These are phyloP conservation scores for Aspidiotus destructor DNA, from an alignment of 2,888 invertebrate genomes.

Conservation along the genomic window DNA sequence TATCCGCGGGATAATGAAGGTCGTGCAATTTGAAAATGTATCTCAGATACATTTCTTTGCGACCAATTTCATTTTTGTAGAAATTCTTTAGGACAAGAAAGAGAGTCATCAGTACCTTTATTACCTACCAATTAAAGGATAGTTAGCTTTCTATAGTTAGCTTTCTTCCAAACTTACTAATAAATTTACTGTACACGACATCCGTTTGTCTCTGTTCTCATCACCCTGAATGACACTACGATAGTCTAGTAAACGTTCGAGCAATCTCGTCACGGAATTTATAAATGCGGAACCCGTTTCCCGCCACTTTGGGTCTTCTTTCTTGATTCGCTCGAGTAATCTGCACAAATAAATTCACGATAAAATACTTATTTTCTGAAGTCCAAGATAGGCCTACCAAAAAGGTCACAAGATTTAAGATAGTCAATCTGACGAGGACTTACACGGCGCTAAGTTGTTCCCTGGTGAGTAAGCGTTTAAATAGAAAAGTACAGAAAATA, in stretches of 20 bases:
- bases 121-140: no score
- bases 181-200: constrained; percentile 92
- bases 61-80: constrained; percentile 89
- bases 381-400: not conserved
- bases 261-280: constrained; percentile 75
- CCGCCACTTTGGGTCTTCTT: constrained; percentile 77
- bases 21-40: constrained; percentile 93
- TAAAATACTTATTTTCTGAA: not conserved
- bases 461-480: constrained; percentile 50
- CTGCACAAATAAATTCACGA: constrained; percentile 44
- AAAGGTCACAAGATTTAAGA: not conserved
- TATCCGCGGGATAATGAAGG: constrained; percentile 80
- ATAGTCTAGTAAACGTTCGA: constrained; percentile 85
- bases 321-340: constrained; percentile 72
- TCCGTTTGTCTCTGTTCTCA: constrained; percentile 86
- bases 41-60: constrained; percentile 88
- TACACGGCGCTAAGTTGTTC: constrained; percentile 87
- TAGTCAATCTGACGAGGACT: constrained; percentile 43
- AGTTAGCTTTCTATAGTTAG: no score
- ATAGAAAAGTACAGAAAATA: constrained; percentile 21
- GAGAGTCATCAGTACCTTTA: not conserved
- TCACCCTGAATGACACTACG: constrained; percentile 91
- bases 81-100: constrained; percentile 55
- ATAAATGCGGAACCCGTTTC: constrained; percentile 88
- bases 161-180: constrained; percentile 42